phyloP scores from a whole-genome alignment of 2,113 vertebrate genomes.

The Diphyllodes magnificus region DNA sequence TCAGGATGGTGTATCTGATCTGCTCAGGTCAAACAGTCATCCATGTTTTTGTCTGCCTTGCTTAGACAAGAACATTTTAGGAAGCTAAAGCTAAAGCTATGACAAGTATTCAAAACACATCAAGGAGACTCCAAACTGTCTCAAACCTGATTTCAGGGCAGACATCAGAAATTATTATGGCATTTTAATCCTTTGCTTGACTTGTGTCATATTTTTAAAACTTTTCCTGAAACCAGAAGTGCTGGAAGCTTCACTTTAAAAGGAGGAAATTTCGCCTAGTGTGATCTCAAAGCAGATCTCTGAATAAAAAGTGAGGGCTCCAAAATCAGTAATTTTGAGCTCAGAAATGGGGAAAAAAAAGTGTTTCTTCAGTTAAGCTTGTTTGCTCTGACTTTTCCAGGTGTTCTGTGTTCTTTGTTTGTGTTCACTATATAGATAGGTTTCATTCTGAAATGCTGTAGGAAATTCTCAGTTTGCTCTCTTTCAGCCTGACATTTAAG shows the following conservation, averaged over 20 bases:
- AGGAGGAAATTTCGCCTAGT: background rate
- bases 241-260: background rate
- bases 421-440: background rate
- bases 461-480: background rate
- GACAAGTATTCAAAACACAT: conserved; percentile 13
- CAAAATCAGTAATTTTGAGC: background rate
- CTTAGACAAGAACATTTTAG: background rate
- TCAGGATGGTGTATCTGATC: background rate
- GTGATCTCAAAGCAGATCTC: background rate
- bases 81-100: background rate
- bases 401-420: background rate
- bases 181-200: background rate
- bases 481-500: background rate
- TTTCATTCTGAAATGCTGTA: background rate
- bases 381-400: background rate
- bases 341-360: background rate
- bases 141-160: background rate
- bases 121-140: background rate
- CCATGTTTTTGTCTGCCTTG: background rate
- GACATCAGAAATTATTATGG: background rate
- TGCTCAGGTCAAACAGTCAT: background rate
- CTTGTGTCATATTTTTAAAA: background rate
- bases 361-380: background rate
- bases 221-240: background rate
- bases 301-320: background rate